A percentile compares a stretch with the other conserved stretches of the same genome.
phyloP scores from a whole-genome alignment of 1,140 invertebrate genomes.

The Aphaenogaster floridana region DNA sequence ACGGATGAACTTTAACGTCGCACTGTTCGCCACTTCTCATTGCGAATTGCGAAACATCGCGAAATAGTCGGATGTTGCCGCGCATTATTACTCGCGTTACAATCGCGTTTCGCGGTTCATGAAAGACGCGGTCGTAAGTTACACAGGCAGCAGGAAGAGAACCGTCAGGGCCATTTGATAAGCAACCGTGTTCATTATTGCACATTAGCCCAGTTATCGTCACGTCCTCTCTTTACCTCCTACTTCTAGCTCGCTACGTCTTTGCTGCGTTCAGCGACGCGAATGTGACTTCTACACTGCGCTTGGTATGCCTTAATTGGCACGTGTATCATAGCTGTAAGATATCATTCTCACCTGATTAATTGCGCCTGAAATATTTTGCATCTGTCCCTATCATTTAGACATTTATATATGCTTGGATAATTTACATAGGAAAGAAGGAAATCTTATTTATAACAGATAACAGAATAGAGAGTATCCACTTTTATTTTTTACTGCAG shows the following conservation, averaged over 20 bases:
- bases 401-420: neutral
- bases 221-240: conserved; percentile 69
- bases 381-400: neutral
- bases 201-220: conserved; percentile 78
- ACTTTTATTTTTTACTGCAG: neutral
- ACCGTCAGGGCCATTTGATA: conserved; percentile 79
- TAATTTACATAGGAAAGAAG: neutral
- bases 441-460: conserved; percentile 2
- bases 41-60: conserved; percentile 48
- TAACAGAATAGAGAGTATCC: neutral
- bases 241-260: conserved; percentile 40
- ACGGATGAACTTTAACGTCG: conserved; percentile 1
- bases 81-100: conserved; percentile 65
- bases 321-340: conserved; percentile 30
- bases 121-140: conserved; percentile 66
- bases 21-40: neutral
- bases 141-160: conserved; percentile 75
- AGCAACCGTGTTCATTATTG: conserved; percentile 78
- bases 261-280: conserved; percentile 31
- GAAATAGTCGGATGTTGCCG: conserved; percentile 59
- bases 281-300: conserved; percentile 49
- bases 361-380: neutral
- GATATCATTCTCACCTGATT: conserved; percentile 36
- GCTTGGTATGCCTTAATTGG: conserved; percentile 43
- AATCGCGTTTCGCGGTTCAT: conserved; percentile 70